phyloP scores from a whole-genome alignment of 23 tunicate species.

The Botrylloides violaceus region DNA sequence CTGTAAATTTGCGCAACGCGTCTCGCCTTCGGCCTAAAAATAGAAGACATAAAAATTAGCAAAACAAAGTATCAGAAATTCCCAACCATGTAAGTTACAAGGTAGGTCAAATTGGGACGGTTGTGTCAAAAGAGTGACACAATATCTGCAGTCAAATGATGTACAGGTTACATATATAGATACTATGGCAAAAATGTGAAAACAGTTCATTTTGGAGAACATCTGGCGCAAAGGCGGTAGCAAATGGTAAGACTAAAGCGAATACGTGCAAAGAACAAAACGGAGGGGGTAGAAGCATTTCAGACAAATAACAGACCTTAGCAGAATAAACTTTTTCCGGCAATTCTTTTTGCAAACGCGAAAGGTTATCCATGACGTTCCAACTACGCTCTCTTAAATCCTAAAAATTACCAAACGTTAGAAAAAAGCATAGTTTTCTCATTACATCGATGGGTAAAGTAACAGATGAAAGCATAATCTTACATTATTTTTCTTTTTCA shows the following conservation, averaged over 20 bases:
- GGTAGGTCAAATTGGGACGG: not conserved
- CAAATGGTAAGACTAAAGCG: too few relatives aligned
- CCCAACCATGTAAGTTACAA: not conserved
- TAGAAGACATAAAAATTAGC: too few relatives aligned
- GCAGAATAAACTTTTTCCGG: constrained; percentile 29
- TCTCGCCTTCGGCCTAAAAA: constrained; percentile 18
- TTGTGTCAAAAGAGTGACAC: too few relatives aligned
- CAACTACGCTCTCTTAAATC: constrained; percentile 67
- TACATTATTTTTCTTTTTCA: constrained; percentile 65
- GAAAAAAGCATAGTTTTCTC: not conserved
- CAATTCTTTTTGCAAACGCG: constrained; percentile 41
- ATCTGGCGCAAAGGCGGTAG: too few relatives aligned
- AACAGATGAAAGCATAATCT: not conserved
- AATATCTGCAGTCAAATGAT: too few relatives aligned
- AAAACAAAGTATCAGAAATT: not conserved
- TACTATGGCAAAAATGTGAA: too few relatives aligned
- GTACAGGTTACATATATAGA: too few relatives aligned
- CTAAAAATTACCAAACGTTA: constrained; percentile 13
- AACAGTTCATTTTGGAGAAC: too few relatives aligned
- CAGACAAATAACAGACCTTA: constrained; percentile 55
- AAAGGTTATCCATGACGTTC: constrained; percentile 71
- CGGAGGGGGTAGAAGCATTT: too few relatives aligned
- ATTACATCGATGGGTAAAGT: not conserved
- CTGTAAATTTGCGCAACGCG: constrained; percentile 2
- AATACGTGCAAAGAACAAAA: too few relatives aligned